Evolutionary conservation across 1,140 invertebrate species (phyloP), one percentile per base, ranked within the genome.

Genomic region (Zophobas morio): DNA sequence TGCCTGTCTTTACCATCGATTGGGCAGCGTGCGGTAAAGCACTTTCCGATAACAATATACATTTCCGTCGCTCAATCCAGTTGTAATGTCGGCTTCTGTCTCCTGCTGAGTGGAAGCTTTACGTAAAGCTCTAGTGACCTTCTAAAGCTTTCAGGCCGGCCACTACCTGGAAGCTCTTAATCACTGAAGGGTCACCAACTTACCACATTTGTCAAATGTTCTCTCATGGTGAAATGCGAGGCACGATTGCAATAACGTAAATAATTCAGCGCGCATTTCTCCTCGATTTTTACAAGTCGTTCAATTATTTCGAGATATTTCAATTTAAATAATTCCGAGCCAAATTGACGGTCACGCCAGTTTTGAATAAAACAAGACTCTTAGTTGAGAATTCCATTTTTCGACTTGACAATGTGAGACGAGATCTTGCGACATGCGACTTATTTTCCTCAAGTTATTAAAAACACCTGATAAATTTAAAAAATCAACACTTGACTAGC

Each of bases 161-260:
- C 60, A n/a, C 60, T 66, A 66, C 60, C 60, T 66, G 60, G 60
- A 66, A 66, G 60, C 60, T 66, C 60, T 66, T 66, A 66, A 66
- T 66, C 60, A 66, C 60, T 66, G 36, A 40, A 39, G 37, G 57
- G 36, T 40, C 57, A 42, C 37, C 60, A 66, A 66, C 60, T 66
- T 57, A 35, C 54, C 54, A 35, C 54, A 57, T 57, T 57, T 66
- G 60, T 66, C 60, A 66, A 66, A 40, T 32, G 39, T 60, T 35
- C 35, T 46, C 42, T 46, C 42, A 46, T 46, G 42, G 42, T 8
- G 42, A 46, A 46, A 46, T 46, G 42, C 42, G 42, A 46, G 42
- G 42, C 42, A 46, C 42, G 42, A 46, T 3, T 51, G 49, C n/a
- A 4, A 51, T 51, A 51, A 51, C 49, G 49, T 51, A 6, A 51